Conservation (phyloP, 1,140 invertebrate species). For the Notospermus geniculatus region DNA sequence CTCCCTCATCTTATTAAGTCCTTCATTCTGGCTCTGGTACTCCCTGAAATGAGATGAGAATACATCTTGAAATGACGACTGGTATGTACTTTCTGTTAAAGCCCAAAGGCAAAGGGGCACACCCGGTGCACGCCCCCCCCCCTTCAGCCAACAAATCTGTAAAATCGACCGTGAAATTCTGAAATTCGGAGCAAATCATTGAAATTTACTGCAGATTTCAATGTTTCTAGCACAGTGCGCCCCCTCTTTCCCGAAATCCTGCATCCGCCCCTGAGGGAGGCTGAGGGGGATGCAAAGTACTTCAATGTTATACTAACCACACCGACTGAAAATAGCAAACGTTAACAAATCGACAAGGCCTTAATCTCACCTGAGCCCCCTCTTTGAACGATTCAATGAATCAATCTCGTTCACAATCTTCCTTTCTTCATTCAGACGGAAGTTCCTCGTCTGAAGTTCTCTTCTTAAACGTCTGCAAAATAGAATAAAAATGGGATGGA, state of each 20-base stretch:
- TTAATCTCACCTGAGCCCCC: slow-evolving; percentile 42
- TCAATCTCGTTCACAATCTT: slow-evolving; percentile 54
- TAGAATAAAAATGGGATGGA: slow-evolving; percentile 1
- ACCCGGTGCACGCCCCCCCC: too few species aligned
- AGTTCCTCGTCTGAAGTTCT: slow-evolving; percentile 45
- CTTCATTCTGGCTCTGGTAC: slow-evolving; percentile 40
- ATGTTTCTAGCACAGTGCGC: too few species aligned
- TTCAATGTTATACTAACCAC: too few species aligned
- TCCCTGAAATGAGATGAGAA: slow-evolving; percentile 31
- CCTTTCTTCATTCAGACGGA: slow-evolving; percentile 49
- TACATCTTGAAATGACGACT: background rate
- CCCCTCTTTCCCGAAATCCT: too few species aligned
- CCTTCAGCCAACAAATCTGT: too few species aligned
- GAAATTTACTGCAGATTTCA: too few species aligned
- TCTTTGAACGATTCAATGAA: slow-evolving; percentile 51
- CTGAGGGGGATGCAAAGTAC: too few species aligned
- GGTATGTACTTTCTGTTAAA: too few species aligned
- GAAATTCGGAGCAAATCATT: too few species aligned
- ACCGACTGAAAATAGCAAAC: background rate
- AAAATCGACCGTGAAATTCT: too few species aligned
- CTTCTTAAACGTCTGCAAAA: slow-evolving; percentile 40
- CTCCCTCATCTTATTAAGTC: slow-evolving; percentile 42
- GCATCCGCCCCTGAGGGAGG: too few species aligned
- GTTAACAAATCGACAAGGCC: background rate
- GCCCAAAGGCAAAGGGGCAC: too few species aligned